Base-by-base conservation (phyloP, 2,888 invertebrate genomes). In the Seira musarum region DNA sequence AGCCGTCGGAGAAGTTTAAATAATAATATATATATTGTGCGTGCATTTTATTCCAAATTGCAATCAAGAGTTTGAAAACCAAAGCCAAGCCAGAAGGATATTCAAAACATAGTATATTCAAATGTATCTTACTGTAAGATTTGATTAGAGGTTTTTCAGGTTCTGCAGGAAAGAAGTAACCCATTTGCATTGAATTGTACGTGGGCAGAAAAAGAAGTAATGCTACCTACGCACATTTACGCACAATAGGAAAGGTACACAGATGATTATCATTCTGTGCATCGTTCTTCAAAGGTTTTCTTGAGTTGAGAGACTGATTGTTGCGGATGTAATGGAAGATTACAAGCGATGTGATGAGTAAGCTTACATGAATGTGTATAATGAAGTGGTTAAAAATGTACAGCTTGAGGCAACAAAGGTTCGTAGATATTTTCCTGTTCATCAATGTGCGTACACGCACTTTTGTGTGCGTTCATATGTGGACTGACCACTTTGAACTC, bases 351-450 rank as follows among this genome's bases (percentile, higher is more conserved):
- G 46, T 8, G 46, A 6, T 17, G 13, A 67, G 25, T 25, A 8
- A 21, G 67, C 22, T 22, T 68, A 25, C 22, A 66, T 46, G 1
- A 35, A 22, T 57, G 57, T 25, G 64, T 57, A 73, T 67, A 57
- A 74, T 74, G 66, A 74, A 74, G 66, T 74, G 74, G 74, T 74
- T 74, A 67, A 67, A 74, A 74, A 74, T 67, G 74, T 74, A 66
- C 65, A 61, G 67, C 74, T 74, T 74, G 74, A 25, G 74, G 74
- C 74, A 40, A 67, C 67, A 67, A 74, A 67, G 74, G 74, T 74
- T 74, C 66, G 30, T n/a, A n/a, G n/a, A n/a, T n/a, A n/a, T 57
- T 35, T 64, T 66, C 60, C 60, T 60, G 19, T 60, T 74, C 71
- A 13, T 30, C 61, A 71, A 40, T 19, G 30, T 70, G 61, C 70